Evolutionary conservation across 2,888 invertebrate genomes (phyloP).

Genomic region (Galerucella calmariensis): DNA sequence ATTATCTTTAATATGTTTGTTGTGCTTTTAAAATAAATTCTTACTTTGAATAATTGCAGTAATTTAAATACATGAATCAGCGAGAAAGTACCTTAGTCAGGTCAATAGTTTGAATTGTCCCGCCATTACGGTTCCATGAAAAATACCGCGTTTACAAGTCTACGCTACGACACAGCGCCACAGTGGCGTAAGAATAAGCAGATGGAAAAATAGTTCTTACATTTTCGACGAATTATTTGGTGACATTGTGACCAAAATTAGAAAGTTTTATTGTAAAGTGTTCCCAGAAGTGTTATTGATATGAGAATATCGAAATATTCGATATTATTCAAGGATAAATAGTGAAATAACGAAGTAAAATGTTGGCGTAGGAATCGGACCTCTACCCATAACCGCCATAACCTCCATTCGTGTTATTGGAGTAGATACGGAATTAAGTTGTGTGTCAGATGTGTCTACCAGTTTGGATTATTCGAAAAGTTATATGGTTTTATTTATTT

Average conservation of each 20-base stretch:
- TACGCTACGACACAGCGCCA: constrained; percentile 58
- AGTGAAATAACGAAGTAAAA: constrained; percentile 55
- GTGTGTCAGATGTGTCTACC: constrained; percentile 76
- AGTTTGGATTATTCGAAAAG: constrained; percentile 65
- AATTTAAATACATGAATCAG: constrained; percentile 5
- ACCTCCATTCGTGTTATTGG: constrained; percentile 82
- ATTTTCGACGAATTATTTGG: constrained; percentile 32
- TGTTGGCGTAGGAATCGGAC: constrained; percentile 75
- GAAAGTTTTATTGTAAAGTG: constrained; percentile 28
- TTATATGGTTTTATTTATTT: constrained; percentile 64
- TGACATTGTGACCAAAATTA: constrained; percentile 32
- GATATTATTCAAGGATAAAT: constrained; percentile 38
- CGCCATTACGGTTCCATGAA: constrained; percentile 55
- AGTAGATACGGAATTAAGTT: constrained; percentile 81
- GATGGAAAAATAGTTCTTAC: constrained; percentile 61
- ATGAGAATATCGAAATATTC: constrained; percentile 35
- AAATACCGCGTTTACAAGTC: constrained; percentile 61
- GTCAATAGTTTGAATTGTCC: constrained; percentile 54
- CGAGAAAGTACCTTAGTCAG: constrained; percentile 7
- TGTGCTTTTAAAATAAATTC: neutral
- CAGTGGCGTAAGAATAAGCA: constrained; percentile 58
- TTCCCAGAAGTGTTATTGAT: constrained; percentile 36
- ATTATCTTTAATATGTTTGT: neutral
- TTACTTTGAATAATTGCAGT: neutral
- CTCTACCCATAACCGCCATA: constrained; percentile 82